Conservation (phyloP, 2,888 invertebrate genomes). For the Willowsia nigromaculata region DNA sequence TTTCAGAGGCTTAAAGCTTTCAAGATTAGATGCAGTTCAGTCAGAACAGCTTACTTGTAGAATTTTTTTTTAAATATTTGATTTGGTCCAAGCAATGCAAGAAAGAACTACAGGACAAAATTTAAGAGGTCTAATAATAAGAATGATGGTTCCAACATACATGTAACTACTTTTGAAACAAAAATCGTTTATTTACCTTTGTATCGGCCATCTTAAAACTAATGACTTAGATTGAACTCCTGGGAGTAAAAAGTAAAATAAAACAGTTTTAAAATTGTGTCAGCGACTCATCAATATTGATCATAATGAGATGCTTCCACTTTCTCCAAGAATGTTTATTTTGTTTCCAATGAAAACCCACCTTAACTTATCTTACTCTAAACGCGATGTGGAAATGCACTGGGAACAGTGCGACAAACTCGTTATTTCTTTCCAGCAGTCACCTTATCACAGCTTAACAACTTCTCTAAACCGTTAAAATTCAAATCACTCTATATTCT, state of each 20-base stretch:
- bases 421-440: background rate
- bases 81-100: too few species aligned
- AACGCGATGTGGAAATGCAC: conserved; percentile 19
- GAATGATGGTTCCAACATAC: too few species aligned
- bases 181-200: conserved; percentile 40
- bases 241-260: background rate
- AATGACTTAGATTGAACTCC: conserved; percentile 70
- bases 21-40: too few species aligned
- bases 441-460: background rate
- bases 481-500: background rate
- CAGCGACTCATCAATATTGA: background rate
- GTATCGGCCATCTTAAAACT: conserved; percentile 56
- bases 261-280: background rate
- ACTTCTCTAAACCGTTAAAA: background rate
- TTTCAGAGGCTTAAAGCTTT: background rate
- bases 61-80: too few species aligned
- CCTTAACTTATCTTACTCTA: conserved; percentile 16
- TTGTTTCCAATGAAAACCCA: background rate
- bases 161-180: too few species aligned
- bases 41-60: too few species aligned
- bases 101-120: too few species aligned
- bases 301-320: background rate
- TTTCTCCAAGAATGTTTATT: background rate
- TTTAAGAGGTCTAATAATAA: too few species aligned
- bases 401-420: conserved; percentile 47